Conservation (phyloP, 2,888 invertebrate species). For the Ichneumoninae sp. region DNA sequence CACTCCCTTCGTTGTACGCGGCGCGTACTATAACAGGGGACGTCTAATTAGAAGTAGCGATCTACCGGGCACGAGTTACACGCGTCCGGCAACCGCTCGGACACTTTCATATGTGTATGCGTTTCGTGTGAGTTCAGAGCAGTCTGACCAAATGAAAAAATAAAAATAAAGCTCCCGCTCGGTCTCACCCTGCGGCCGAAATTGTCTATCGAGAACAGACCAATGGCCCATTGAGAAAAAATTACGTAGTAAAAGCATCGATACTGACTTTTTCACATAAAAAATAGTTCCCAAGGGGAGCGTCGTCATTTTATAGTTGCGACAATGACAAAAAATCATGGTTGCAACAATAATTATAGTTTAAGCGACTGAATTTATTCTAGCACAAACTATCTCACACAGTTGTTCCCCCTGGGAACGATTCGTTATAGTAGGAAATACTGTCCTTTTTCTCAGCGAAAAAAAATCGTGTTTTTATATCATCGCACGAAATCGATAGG, state of each 20-base stretch:
- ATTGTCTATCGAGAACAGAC: neutral
- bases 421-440: no score
- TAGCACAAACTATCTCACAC: no score
- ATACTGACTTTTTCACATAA: no score
- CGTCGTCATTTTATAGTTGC: no score
- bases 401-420: no score
- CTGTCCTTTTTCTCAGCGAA: no score
- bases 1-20: constrained; percentile 14
- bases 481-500: no score
- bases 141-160: neutral
- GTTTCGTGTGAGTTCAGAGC: constrained; percentile 6
- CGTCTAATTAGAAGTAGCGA: constrained; percentile 59
- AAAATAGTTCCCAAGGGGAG: no score
- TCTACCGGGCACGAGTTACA: constrained; percentile 38
- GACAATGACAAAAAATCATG: no score
- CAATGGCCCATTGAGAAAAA: neutral
- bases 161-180: neutral
- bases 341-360: no score
- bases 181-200: neutral
- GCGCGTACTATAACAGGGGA: constrained; percentile 9
- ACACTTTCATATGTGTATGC: constrained; percentile 13
- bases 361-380: no score
- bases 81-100: constrained; percentile 15
- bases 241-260: no score
- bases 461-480: neutral